Evolutionary conservation across 2,888 invertebrate genomes (phyloP).

Genomic region (Platycheirus albimanus): DNA sequence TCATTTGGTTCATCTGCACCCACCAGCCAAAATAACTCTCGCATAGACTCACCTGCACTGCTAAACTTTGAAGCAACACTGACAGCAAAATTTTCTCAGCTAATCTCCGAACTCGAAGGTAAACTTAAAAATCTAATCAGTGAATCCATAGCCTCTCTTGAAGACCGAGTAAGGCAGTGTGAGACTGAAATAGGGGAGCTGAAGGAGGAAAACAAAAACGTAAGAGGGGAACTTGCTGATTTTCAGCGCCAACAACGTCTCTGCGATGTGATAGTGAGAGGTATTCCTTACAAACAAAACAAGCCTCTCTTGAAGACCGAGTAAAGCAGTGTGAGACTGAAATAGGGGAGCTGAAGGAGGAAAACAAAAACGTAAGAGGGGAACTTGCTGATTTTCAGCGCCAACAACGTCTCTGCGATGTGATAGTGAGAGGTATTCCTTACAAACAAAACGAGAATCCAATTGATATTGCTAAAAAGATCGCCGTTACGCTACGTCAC

Average conservation of each 20-base stretch:
- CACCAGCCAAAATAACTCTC: neutral
- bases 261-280: constrained; percentile 16
- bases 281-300: neutral
- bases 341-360: neutral
- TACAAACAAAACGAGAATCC: neutral
- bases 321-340: neutral
- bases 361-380: neutral
- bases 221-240: constrained; percentile 8
- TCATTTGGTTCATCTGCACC: neutral
- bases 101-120: neutral
- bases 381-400: constrained; percentile 2
- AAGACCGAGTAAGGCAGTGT: neutral
- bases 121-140: neutral
- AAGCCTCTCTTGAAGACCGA: neutral
- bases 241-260: constrained; percentile 4
- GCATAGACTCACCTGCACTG: neutral
- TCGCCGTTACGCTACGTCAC: constrained; percentile 10
- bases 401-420: constrained; percentile 11
- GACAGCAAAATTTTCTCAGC: neutral
- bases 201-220: constrained; percentile 1
- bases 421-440: constrained; percentile 16
- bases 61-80: neutral
- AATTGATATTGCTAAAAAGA: constrained; percentile 8
- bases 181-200: neutral
- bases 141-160: neutral